These are phyloP conservation scores for Parascotia fuliginaria DNA, from an alignment of 2,888 invertebrate species.

Conservation along the genomic window DNA sequence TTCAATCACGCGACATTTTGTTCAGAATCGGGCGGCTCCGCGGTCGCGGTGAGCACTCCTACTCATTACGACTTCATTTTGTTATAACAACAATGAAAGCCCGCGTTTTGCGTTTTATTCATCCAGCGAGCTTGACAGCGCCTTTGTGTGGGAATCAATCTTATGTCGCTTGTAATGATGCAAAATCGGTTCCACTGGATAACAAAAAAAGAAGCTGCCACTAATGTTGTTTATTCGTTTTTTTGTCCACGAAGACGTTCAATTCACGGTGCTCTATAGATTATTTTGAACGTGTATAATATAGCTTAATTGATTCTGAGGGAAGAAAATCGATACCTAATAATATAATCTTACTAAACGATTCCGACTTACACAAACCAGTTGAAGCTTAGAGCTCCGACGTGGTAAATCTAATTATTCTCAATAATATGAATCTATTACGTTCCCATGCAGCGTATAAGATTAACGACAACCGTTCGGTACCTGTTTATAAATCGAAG, in stretches of 20 bases:
- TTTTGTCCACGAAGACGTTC: conserved; percentile 50
- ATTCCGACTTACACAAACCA: background rate
- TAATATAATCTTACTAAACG: background rate
- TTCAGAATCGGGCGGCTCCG: conserved; percentile 54
- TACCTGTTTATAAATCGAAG: conserved; percentile 12
- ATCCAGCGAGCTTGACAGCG: conserved; percentile 69
- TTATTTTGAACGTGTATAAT: conserved; percentile 4
- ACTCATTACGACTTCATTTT: conserved; percentile 84
- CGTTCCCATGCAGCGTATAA: conserved; percentile 9
- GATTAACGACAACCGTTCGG: background rate
- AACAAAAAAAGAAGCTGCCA: conserved; percentile 75
- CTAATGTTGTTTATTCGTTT: conserved; percentile 73
- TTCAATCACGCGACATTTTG: conserved; percentile 76
- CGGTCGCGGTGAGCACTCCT: conserved; percentile 50
- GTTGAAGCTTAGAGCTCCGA: background rate
- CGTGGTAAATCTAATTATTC: conserved; percentile 2
- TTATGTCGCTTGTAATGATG: conserved; percentile 75
- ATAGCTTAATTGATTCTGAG: background rate
- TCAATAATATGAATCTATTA: conserved; percentile 3
- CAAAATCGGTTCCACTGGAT: conserved; percentile 76
- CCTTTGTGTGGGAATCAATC: conserved; percentile 80
- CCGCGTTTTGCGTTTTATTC: conserved; percentile 66
- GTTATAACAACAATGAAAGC: conserved; percentile 78
- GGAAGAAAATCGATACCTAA: too few species aligned
- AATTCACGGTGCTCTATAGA: conserved; percentile 43